Percentiles rank a stretch among this genome's conserved stretches.
Evolutionary conservation across 2,888 invertebrate genomes (phyloP).

Genomic region (Plagiodera versicolora): DNA sequence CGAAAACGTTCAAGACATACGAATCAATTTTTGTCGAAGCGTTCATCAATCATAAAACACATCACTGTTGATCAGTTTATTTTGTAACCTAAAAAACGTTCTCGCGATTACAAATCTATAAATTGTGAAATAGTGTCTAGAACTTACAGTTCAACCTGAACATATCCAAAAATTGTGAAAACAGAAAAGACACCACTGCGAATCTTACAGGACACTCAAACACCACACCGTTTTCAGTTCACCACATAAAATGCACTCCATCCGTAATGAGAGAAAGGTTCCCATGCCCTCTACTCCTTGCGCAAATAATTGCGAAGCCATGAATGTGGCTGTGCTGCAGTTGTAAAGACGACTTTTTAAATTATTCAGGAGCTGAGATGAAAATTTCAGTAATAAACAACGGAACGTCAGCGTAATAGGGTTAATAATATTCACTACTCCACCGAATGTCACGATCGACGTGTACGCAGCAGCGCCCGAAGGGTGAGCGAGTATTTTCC

Average conservation of each 20-base stretch:
- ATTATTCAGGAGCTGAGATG: slow-evolving; percentile 1
- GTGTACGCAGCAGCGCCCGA: background rate
- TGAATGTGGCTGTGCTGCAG: no score
- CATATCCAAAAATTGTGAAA: no score
- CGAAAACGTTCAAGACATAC: no score
- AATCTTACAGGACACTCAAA: background rate
- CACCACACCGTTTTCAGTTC: background rate
- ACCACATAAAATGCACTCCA: background rate
- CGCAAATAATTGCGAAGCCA: background rate
- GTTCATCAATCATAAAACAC: no score
- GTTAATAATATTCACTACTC: slow-evolving; percentile 1
- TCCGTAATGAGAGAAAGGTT: background rate
- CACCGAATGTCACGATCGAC: background rate
- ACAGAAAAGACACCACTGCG: background rate
- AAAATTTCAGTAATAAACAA: background rate
- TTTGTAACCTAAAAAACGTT: no score
- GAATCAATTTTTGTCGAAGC: no score
- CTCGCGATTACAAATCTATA: no score
- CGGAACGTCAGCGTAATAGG: background rate
- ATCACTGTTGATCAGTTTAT: no score
- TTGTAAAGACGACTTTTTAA: background rate
- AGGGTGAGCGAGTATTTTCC: background rate
- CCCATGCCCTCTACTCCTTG: slow-evolving; percentile 1
- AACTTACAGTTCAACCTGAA: no score
- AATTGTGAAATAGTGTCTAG: no score